A percentile compares a stretch with the other conserved stretches of the same genome.
Conservation (phyloP, 2,888 invertebrate genomes). For the Eupithecia inturbata region DNA sequence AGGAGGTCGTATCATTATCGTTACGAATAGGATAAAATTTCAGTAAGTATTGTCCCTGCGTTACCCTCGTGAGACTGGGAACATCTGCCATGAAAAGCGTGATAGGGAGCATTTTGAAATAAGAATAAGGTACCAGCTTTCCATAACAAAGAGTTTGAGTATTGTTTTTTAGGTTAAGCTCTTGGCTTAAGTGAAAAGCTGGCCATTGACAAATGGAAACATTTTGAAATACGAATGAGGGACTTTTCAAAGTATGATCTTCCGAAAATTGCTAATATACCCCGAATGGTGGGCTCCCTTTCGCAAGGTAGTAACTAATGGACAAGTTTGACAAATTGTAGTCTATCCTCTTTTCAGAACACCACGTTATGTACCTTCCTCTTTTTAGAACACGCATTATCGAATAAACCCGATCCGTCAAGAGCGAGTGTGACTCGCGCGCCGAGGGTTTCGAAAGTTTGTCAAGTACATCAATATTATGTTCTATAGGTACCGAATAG, state of each 20-base stretch:
- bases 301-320: background rate
- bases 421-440: too few relatives aligned
- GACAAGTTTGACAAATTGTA: background rate
- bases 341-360: too few relatives aligned
- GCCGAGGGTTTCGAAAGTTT: too few relatives aligned
- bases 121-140: slow-evolving; percentile 6
- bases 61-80: slow-evolving; percentile 24
- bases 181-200: background rate
- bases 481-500: too few relatives aligned
- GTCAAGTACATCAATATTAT: too few relatives aligned
- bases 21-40: slow-evolving; percentile 34
- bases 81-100: slow-evolving; percentile 20
- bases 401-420: too few relatives aligned
- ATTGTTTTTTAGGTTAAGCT: background rate
- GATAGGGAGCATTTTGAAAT: slow-evolving; percentile 13
- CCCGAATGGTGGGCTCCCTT: background rate
- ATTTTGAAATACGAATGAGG: background rate
- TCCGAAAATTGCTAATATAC: background rate
- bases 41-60: slow-evolving; percentile 27
- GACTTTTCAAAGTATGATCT: background rate
- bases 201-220: background rate
- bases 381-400: too few relatives aligned
- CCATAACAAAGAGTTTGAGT: background rate
- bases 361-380: too few relatives aligned
- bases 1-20: slow-evolving; percentile 37